These are phyloP conservation scores for Mesorhabditis spiculigera DNA, from an alignment of 2,888 invertebrate species.

Conservation along the genomic window DNA sequence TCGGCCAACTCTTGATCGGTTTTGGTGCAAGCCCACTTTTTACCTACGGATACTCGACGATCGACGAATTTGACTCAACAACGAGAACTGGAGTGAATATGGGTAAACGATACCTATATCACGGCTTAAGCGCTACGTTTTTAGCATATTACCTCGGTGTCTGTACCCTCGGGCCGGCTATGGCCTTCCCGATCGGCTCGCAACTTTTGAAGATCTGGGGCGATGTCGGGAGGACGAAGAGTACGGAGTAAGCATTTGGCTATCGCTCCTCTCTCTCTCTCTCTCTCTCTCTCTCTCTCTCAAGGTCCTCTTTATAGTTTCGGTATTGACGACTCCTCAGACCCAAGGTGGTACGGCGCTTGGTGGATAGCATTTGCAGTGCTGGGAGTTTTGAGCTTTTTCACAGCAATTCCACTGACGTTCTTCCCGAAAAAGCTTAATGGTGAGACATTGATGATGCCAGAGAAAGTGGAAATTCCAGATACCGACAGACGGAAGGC, in stretches of 20 bases:
- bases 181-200: conserved; percentile 79
- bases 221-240: conserved; percentile 32
- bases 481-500: conserved; percentile 35
- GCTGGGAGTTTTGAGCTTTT: conserved; percentile 56
- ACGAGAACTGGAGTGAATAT: conserved; percentile 36
- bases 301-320: conserved; percentile 18
- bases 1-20: conserved; percentile 37
- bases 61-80: conserved; percentile 40
- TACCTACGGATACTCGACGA: conserved; percentile 39
- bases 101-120: conserved; percentile 17
- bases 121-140: conserved; percentile 32
- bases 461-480: conserved; percentile 10
- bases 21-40: conserved; percentile 39
- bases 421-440: conserved; percentile 55
- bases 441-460: conserved; percentile 34
- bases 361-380: conserved; percentile 63
- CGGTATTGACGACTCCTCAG: conserved; percentile 30
- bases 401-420: conserved; percentile 58
- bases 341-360: conserved; percentile 61
- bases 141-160: conserved; percentile 76
- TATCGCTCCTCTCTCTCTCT: neutral
- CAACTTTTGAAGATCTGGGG: conserved; percentile 73
- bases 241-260: too few species aligned
- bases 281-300: neutral
- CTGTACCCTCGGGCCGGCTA: conserved; percentile 77